Percentiles rank a stretch among this genome's conserved stretches.
These are phyloP conservation scores for Nasonia oneida DNA, from an alignment of 2,888 invertebrate species.

Conservation along the genomic window DNA sequence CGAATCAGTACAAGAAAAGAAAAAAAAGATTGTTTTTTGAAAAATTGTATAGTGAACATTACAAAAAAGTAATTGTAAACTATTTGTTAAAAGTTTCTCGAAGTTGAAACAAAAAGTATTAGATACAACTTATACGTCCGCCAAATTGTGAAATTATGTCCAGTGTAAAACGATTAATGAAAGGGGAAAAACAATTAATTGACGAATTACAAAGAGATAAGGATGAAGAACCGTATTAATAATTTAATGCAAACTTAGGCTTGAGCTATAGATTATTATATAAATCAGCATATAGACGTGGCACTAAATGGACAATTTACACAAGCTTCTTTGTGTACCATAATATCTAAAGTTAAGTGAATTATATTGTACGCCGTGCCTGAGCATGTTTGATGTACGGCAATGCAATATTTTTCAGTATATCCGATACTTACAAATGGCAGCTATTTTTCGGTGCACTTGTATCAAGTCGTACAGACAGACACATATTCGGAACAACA, in stretches of 20 bases:
- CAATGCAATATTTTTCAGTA: slow-evolving; percentile 60
- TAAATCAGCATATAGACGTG: slow-evolving; percentile 40
- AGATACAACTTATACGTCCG: slow-evolving; percentile 54
- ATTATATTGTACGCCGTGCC: slow-evolving; percentile 49
- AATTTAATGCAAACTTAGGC: slow-evolving; percentile 52
- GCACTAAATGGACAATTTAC: slow-evolving; percentile 44
- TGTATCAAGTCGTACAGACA: slow-evolving; percentile 58
- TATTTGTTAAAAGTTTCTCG: slow-evolving; percentile 51
- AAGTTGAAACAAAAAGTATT: slow-evolving; percentile 57
- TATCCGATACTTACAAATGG: slow-evolving; percentile 55
- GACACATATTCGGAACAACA: slow-evolving; percentile 39
- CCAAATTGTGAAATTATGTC: slow-evolving; percentile 56
- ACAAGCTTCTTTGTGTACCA: slow-evolving; percentile 54
- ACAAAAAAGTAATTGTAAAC: slow-evolving; percentile 28
- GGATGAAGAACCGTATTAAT: slow-evolving; percentile 52
- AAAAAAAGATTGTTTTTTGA: slow-evolving; percentile 44
- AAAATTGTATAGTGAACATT: slow-evolving; percentile 53
- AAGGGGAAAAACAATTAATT: slow-evolving; percentile 31
- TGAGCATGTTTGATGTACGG: slow-evolving; percentile 52
- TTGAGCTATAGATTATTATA: slow-evolving; percentile 43
- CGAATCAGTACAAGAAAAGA: slow-evolving; percentile 56
- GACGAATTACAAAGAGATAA: slow-evolving; percentile 58
- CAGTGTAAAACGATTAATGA: slow-evolving; percentile 43
- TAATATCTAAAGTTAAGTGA: slow-evolving; percentile 30
- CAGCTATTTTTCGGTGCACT: slow-evolving; percentile 61